A percentile compares a stretch with the other conserved stretches of the same genome.
These are phyloP conservation scores for Chlamydotis undulata DNA, from an alignment of 2,113 vertebrate species.

Conservation along the genomic window DNA sequence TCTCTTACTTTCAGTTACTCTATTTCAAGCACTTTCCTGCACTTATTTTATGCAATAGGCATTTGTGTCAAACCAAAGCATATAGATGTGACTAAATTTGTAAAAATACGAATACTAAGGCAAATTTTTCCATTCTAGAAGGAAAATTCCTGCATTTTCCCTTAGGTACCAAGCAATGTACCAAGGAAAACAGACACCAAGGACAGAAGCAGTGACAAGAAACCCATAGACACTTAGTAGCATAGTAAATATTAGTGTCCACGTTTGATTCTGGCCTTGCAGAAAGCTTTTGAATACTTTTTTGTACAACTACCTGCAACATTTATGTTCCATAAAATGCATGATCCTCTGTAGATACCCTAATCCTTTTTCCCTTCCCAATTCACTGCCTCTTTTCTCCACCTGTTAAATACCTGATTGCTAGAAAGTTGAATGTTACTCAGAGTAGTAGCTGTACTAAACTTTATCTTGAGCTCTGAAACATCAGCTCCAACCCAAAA, in stretches of 20 bases:
- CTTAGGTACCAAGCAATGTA: neutral
- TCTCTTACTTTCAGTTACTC: neutral
- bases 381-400: neutral
- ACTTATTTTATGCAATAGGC: neutral
- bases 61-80: neutral
- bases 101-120: neutral
- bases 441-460: neutral
- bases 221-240: neutral
- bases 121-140: neutral
- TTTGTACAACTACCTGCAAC: neutral
- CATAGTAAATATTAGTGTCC: neutral
- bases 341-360: neutral
- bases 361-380: neutral
- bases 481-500: neutral
- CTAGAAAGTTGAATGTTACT: neutral
- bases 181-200: neutral
- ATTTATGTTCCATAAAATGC: neutral
- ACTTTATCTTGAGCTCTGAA: neutral
- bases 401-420: neutral
- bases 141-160: neutral
- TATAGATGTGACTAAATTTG: neutral
- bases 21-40: neutral
- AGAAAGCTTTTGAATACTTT: neutral
- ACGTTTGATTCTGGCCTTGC: neutral
- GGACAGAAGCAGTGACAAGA: neutral